Conservation (phyloP, 92 coral and sea anemone species). For the Blastomussa wellsi region DNA sequence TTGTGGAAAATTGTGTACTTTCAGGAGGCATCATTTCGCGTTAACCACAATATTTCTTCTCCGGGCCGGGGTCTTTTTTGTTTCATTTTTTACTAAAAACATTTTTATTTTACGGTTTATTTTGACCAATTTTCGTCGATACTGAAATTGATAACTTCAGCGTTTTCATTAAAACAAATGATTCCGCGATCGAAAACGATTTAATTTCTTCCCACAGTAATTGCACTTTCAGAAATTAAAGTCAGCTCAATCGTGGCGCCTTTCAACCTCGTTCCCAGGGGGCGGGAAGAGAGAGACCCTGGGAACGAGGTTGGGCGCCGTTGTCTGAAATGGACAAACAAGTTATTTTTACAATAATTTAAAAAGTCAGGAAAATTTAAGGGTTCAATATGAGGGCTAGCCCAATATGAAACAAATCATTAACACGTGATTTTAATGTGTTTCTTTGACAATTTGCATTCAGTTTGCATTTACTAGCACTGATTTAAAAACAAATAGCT, state of each 20-base stretch:
- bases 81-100: neutral
- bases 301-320: too few relatives aligned
- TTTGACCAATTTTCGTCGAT: slow-evolving; percentile 5
- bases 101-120: neutral
- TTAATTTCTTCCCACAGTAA: neutral
- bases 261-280: too few relatives aligned
- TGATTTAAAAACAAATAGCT: neutral
- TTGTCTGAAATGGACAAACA: too few relatives aligned
- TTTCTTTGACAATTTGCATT: neutral
- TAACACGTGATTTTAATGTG: neutral
- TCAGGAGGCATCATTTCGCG: neutral
- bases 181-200: neutral
- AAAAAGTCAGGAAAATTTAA: neutral
- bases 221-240: slow-evolving; percentile 11
- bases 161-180: neutral
- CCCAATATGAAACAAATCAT: neutral
- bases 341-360: too few relatives aligned
- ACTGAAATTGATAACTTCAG: neutral
- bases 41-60: neutral
- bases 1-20: neutral
- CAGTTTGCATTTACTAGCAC: neutral
- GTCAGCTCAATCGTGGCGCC: neutral
- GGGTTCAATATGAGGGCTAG: neutral
- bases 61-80: neutral
- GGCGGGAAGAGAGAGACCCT: too few relatives aligned